These are phyloP conservation scores for Notolepis coatsorum DNA, from an alignment of 2,797 vertebrate genomes.

Conservation along the genomic window DNA sequence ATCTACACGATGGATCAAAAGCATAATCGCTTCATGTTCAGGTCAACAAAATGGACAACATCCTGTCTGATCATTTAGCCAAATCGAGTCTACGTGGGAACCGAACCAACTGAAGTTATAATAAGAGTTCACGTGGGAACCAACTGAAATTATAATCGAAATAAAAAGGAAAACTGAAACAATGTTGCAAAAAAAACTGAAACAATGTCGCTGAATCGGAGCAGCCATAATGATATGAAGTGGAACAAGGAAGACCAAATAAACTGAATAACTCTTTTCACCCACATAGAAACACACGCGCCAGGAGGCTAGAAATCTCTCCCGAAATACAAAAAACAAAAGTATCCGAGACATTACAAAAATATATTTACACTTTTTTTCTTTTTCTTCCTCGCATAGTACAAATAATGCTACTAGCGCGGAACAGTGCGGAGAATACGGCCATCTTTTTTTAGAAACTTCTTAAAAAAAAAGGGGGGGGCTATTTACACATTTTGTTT, in stretches of 20 bases:
- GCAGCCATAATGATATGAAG: neutral
- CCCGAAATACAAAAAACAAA: neutral
- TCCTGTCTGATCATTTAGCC: neutral
- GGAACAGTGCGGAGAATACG: constrained; percentile 30
- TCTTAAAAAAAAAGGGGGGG: too few species aligned
- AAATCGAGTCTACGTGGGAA: neutral
- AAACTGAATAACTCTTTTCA: neutral
- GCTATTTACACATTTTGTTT: too few species aligned
- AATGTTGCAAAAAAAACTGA: neutral
- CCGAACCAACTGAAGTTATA: constrained; percentile 4
- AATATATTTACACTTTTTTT: constrained; percentile 67
- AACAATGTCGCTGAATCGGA: neutral
- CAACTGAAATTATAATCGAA: constrained; percentile 14
- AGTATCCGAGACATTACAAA: constrained; percentile 47
- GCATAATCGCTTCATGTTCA: neutral
- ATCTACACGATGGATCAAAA: constrained; percentile 16
- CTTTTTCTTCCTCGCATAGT: too few species aligned
- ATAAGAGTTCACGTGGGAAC: too few species aligned
- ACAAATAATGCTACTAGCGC: constrained; percentile 23
- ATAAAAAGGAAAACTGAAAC: neutral
- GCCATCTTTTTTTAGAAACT: constrained; percentile 4
- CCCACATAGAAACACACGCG: constrained; percentile 11
- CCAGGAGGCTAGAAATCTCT: neutral
- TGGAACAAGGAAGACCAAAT: neutral
- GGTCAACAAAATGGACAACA: too few species aligned